Evolutionary conservation across 2,797 vertebrate genomes (phyloP).

Genomic region (Chaetodon trifasciatus): DNA sequence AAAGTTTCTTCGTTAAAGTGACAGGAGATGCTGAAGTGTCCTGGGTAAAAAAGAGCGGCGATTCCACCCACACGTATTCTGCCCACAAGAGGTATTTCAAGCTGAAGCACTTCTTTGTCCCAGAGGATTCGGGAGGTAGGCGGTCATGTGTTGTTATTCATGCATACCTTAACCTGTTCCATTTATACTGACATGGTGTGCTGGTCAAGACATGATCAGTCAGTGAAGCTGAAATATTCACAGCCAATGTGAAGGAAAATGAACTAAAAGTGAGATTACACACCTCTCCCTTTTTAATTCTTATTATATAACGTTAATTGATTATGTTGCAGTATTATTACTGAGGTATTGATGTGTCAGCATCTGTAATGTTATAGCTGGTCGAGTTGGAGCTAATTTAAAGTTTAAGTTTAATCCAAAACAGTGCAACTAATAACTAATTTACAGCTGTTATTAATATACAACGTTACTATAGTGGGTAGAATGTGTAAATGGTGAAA

Average conservation of each 20-base stretch:
- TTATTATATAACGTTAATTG: no score
- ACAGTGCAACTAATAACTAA: no score
- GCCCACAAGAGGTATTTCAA: conserved; percentile 92
- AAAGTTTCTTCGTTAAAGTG: conserved; percentile 89
- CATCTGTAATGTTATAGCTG: not conserved
- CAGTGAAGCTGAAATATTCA: no score
- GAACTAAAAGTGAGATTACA: not conserved
- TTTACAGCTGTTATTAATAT: no score
- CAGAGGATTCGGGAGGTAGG: conserved; percentile 86
- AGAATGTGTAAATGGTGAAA: no score
- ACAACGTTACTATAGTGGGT: no score
- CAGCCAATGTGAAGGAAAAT: not conserved
- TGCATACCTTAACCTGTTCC: not conserved
- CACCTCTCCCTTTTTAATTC: no score
- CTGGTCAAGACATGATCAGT: not conserved
- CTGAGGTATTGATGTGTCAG: not conserved
- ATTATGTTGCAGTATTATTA: no score
- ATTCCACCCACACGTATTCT: conserved; percentile 83
- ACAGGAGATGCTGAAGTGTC: conserved; percentile 91
- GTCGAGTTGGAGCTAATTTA: no score
- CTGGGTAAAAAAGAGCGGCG: conserved; percentile 85
- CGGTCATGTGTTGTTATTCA: not conserved
- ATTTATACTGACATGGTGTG: not conserved
- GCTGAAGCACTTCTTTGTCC: conserved; percentile 90
- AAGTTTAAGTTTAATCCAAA: no score